A percentile compares a stretch with the other conserved stretches of the same genome.
phyloP scores from a whole-genome alignment of 2,888 invertebrate genomes.

The Amiota minor region DNA sequence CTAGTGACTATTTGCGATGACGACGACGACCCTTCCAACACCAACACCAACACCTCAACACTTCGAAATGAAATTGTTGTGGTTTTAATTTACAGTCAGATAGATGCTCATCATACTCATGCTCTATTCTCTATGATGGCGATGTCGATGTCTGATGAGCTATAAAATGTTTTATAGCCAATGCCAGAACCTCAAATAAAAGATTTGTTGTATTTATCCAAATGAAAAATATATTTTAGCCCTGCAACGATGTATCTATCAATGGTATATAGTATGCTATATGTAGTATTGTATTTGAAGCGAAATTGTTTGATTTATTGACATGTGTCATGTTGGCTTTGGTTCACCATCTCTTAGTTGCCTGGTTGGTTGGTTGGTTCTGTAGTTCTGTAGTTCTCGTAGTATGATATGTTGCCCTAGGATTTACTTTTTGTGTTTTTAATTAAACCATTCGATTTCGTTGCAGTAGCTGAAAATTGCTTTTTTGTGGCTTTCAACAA shows the following conservation, averaged over 20 bases:
- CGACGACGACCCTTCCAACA: neutral
- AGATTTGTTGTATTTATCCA: neutral
- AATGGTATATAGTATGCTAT: no score
- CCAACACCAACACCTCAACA: neutral
- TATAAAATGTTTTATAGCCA: constrained; percentile 65
- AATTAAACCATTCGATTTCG: neutral
- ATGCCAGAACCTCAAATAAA: constrained; percentile 32
- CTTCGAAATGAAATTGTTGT: constrained; percentile 15
- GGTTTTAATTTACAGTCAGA: constrained; percentile 22
- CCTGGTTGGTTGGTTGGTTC: no score
- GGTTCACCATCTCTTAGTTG: neutral
- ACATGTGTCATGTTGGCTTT: constrained; percentile 32
- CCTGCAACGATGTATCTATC: no score
- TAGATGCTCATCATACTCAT: constrained; percentile 20
- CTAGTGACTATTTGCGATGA: neutral
- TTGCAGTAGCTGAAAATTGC: constrained; percentile 1
- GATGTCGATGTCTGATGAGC: constrained; percentile 24
- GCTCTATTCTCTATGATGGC: no score
- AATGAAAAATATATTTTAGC: no score
- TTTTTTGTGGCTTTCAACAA: neutral
- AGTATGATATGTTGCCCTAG: neutral
- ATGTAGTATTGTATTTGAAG: constrained; percentile 44
- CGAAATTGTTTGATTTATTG: constrained; percentile 67
- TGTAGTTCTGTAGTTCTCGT: no score
- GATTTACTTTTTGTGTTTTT: constrained; percentile 11